Conservation (phyloP, 2,888 invertebrate species). For the Conops quadrifasciatus region DNA sequence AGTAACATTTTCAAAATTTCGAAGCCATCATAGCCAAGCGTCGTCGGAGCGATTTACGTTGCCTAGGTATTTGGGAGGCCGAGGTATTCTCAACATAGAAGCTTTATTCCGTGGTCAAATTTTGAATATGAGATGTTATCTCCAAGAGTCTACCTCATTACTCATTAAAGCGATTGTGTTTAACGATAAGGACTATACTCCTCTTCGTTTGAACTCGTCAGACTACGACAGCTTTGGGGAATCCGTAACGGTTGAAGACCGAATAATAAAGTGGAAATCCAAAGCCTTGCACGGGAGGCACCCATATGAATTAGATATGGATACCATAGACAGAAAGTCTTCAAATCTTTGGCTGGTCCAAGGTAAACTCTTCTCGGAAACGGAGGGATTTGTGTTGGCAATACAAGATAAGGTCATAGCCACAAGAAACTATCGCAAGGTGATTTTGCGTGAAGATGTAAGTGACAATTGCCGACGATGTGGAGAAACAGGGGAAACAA, state of each 20-base stretch:
- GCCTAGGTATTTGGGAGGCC: not conserved
- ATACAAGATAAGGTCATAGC: slow-evolving; percentile 8
- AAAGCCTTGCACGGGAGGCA: slow-evolving; percentile 17
- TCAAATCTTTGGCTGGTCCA: not conserved
- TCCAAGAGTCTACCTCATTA: not conserved
- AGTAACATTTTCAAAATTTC: not conserved
- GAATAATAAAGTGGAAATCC: not conserved
- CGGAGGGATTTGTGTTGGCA: not conserved
- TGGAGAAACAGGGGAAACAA: not conserved
- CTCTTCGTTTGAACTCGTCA: no score
- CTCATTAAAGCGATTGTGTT: not conserved
- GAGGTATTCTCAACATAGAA: not conserved
- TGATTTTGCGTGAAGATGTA: not conserved
- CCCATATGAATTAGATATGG: not conserved
- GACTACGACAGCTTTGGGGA: no score
- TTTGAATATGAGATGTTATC: not conserved
- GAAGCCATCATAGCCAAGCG: not conserved
- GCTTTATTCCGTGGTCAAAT: not conserved
- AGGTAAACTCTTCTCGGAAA: not conserved
- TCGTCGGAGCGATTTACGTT: not conserved
- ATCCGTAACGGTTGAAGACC: not conserved
- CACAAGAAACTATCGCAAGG: slow-evolving; percentile 2
- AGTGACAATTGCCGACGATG: not conserved
- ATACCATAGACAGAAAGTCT: not conserved
- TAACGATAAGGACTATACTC: no score